Conservation (phyloP, 2,797 vertebrate species). For the Tamandua tetradactyla region DNA sequence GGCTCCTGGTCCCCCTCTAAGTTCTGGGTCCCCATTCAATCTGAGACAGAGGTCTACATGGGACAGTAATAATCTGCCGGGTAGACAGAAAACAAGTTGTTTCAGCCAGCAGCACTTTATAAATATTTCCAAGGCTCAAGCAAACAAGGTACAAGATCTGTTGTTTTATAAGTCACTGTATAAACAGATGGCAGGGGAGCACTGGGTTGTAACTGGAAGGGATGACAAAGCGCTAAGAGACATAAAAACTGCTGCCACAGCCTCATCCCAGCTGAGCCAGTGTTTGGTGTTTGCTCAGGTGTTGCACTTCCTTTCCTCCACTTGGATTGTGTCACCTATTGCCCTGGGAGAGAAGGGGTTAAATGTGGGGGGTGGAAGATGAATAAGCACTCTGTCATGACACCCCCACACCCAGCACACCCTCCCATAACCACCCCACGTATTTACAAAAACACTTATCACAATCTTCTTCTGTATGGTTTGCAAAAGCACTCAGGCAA, state of each 20-base stretch:
- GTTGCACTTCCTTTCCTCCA: constrained; percentile 8
- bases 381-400: constrained; percentile 35
- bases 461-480: not conserved
- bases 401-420: not conserved
- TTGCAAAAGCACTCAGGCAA: not conserved
- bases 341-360: constrained; percentile 43
- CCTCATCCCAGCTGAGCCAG: not conserved
- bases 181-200: constrained; percentile 65
- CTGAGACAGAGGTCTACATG: not conserved
- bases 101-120: not conserved
- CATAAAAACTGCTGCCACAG: not conserved
- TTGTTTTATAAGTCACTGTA: constrained; percentile 54
- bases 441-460: not conserved
- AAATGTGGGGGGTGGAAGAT: not conserved
- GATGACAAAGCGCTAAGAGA: constrained; percentile 48
- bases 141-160: not conserved
- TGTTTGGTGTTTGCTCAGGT: constrained; percentile 73
- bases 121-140: constrained; percentile 52
- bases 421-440: not conserved
- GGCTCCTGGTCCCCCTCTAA: not conserved
- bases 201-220: constrained; percentile 18
- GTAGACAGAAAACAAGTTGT: constrained; percentile 44
- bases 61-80: not conserved
- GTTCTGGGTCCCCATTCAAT: not conserved
- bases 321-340: not conserved